These are phyloP conservation scores for Drosophila novamexicana DNA, from an alignment of 1,140 invertebrate species.

Conservation along the genomic window DNA sequence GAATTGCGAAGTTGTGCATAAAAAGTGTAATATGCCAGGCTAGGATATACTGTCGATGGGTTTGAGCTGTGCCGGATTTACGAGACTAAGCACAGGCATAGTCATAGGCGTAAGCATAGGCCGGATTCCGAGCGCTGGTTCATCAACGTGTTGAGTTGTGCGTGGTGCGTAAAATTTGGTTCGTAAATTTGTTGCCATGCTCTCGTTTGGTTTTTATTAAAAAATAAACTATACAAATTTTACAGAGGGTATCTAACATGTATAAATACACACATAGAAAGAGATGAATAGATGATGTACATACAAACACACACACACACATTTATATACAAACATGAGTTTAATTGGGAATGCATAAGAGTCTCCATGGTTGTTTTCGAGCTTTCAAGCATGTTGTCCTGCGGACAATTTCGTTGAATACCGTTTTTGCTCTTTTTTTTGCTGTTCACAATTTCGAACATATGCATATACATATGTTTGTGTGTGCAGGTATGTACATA, in stretches of 20 bases:
- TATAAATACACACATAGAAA: slow-evolving; percentile 40
- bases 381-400: neutral
- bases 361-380: neutral
- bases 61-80: slow-evolving; percentile 63
- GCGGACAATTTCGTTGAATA: neutral
- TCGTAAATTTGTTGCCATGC: slow-evolving; percentile 66
- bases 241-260: slow-evolving; percentile 73
- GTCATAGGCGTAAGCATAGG: slow-evolving; percentile 14
- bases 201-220: slow-evolving; percentile 77
- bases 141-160: slow-evolving; percentile 75
- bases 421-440: neutral
- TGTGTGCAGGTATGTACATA: neutral
- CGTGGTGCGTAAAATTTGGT: slow-evolving; percentile 60
- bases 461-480: neutral
- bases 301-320: neutral
- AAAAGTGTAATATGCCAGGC: slow-evolving; percentile 66
- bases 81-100: slow-evolving; percentile 28
- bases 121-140: slow-evolving; percentile 47
- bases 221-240: slow-evolving; percentile 82
- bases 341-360: slow-evolving; percentile 5
- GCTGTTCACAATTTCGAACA: neutral
- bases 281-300: neutral
- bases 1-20: slow-evolving; percentile 36
- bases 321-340: slow-evolving; percentile 3
- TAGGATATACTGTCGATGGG: slow-evolving; percentile 10